A percentile compares a stretch with the other conserved stretches of the same genome.
phyloP scores from a whole-genome alignment of 2,797 vertebrate species.

The Xenops minutus region DNA sequence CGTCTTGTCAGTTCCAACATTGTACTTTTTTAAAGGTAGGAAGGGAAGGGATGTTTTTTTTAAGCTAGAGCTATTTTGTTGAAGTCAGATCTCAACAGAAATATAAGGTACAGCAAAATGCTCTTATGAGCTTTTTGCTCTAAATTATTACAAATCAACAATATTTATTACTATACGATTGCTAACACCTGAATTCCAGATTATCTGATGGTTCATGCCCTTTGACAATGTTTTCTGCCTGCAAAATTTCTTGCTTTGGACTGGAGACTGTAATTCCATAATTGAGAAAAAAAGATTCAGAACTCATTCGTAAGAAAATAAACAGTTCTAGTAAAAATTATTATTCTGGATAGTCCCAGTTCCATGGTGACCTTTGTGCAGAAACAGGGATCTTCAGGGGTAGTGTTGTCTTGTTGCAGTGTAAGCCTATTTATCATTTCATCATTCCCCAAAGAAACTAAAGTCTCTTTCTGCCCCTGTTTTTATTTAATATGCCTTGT shows the following conservation, averaged over 20 bases:
- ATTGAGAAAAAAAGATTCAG: not conserved
- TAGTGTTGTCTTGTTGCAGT: not conserved
- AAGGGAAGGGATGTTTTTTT: not conserved
- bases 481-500: not conserved
- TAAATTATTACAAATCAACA: not conserved
- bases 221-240: not conserved
- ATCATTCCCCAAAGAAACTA: not conserved
- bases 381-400: not conserved
- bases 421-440: not conserved
- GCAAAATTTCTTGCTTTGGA: not conserved
- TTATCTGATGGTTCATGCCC: not conserved
- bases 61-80: not conserved
- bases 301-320: not conserved
- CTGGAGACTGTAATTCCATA: not conserved
- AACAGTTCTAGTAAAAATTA: not conserved
- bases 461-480: not conserved
- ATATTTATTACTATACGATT: not conserved
- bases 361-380: not conserved
- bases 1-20: not conserved
- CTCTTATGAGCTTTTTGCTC: not conserved
- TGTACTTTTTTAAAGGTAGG: not conserved
- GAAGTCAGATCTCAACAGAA: not conserved
- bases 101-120: not conserved
- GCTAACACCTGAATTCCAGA: constrained; percentile 2
- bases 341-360: not conserved